A percentile compares a stretch with the other conserved stretches of the same genome.
These are phyloP conservation scores for Orthonyx spaldingii DNA, from an alignment of 2,113 vertebrate species.

Conservation along the genomic window DNA sequence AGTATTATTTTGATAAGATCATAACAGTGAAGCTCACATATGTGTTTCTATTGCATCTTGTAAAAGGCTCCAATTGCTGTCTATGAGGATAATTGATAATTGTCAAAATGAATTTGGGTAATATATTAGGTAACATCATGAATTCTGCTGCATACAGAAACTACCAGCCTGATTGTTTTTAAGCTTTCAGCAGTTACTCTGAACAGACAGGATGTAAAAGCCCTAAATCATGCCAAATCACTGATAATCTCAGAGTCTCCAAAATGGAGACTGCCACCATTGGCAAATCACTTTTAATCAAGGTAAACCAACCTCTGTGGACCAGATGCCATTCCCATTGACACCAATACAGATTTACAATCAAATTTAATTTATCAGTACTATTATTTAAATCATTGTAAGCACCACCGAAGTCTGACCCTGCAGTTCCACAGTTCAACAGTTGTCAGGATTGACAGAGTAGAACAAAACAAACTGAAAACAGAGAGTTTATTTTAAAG, in stretches of 20 bases:
- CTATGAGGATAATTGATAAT: slow-evolving; percentile 4
- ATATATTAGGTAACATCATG: background rate
- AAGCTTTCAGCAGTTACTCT: background rate
- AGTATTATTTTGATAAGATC: slow-evolving; percentile 10
- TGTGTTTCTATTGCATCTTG: background rate
- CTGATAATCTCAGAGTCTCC: background rate
- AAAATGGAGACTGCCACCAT: background rate
- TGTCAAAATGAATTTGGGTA: slow-evolving; percentile 27
- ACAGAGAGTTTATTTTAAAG: background rate
- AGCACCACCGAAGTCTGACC: background rate
- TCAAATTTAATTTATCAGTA: background rate
- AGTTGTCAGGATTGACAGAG: background rate
- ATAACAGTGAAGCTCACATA: background rate
- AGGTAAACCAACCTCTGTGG: background rate
- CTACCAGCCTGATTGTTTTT: background rate
- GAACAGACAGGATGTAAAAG: background rate
- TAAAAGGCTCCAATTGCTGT: background rate
- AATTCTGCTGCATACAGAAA: slow-evolving; percentile 6
- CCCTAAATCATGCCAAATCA: background rate
- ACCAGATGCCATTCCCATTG: background rate
- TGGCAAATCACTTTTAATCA: background rate
- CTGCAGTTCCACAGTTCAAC: background rate
- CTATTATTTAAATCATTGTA: background rate
- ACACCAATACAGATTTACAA: background rate
- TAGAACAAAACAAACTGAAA: background rate